Percentiles rank a stretch among this genome's conserved stretches.
Conservation (phyloP, 2,888 invertebrate genomes). For the Rosalia funebris region DNA sequence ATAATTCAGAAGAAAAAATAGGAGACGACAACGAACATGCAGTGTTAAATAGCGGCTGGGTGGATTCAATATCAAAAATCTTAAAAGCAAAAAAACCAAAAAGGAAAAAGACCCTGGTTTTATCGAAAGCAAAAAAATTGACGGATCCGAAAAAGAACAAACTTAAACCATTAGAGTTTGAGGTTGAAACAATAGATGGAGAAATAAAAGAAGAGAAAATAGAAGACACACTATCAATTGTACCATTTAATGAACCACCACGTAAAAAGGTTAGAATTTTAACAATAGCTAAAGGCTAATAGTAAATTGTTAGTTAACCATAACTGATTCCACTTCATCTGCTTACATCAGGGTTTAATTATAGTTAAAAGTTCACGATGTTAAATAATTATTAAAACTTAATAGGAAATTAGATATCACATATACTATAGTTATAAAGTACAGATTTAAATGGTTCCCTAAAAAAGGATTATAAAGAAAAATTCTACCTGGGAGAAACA, state of each 20-base stretch:
- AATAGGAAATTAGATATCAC: neutral
- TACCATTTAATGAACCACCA: constrained; percentile 57
- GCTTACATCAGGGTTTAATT: too few species aligned
- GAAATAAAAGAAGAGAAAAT: constrained; percentile 65
- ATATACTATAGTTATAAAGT: neutral
- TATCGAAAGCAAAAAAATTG: constrained; percentile 83
- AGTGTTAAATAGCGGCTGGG: constrained; percentile 78
- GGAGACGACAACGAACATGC: constrained; percentile 40
- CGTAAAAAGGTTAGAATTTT: constrained; percentile 56
- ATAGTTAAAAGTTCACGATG: too few species aligned
- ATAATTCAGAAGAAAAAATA: constrained; percentile 16
- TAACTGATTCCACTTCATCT: constrained; percentile 12
- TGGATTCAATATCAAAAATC: constrained; percentile 83
- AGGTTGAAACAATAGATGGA: constrained; percentile 69
- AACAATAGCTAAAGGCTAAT: too few species aligned
- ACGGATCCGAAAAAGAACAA: constrained; percentile 67
- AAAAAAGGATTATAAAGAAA: too few species aligned
- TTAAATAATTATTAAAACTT: constrained; percentile 8
- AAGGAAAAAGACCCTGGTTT: constrained; percentile 77
- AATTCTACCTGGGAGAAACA: too few species aligned
- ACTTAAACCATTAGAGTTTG: constrained; percentile 68
- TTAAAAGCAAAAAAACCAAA: constrained; percentile 79
- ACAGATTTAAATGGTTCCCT: too few species aligned
- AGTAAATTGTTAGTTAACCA: neutral
- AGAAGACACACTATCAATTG: constrained; percentile 39